A percentile compares a stretch with the other conserved stretches of the same genome.
Conservation (phyloP, 2,888 invertebrate species). For the Apoda limacodes region DNA sequence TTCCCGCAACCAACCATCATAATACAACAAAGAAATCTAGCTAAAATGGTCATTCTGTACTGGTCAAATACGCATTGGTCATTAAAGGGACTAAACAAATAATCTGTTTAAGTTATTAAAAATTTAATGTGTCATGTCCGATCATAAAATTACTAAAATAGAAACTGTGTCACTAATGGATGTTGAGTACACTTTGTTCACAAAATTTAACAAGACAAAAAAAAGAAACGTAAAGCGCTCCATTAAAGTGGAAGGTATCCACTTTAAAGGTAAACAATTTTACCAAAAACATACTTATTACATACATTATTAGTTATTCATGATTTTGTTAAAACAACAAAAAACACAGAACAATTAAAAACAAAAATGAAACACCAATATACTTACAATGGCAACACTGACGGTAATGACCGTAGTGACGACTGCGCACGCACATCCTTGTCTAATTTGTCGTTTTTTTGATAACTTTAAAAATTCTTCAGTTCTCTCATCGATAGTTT, state of each 20-base stretch:
- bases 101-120: too few relatives aligned
- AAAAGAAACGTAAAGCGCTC: background rate
- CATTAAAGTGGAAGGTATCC: too few relatives aligned
- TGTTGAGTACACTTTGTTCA: too few relatives aligned
- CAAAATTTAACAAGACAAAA: conserved; percentile 2
- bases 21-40: too few relatives aligned
- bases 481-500: conserved; percentile 50
- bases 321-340: conserved; percentile 2
- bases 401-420: conserved; percentile 55
- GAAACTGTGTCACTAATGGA: too few relatives aligned
- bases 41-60: too few relatives aligned
- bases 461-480: conserved; percentile 55
- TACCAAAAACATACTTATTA: background rate
- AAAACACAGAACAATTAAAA: conserved; percentile 2
- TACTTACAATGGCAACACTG: conserved; percentile 57
- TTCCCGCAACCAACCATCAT: too few relatives aligned
- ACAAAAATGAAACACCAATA: conserved; percentile 13
- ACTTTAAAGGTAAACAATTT: too few relatives aligned
- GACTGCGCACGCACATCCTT: conserved; percentile 57
- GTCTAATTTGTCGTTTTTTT: conserved; percentile 46
- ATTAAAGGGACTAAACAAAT: too few relatives aligned
- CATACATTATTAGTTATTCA: background rate
- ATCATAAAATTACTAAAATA: too few relatives aligned
- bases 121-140: too few relatives aligned
- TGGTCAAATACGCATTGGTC: too few relatives aligned